phyloP scores from a whole-genome alignment of 2,113 vertebrate species.

The Pleuronectes platessa region DNA sequence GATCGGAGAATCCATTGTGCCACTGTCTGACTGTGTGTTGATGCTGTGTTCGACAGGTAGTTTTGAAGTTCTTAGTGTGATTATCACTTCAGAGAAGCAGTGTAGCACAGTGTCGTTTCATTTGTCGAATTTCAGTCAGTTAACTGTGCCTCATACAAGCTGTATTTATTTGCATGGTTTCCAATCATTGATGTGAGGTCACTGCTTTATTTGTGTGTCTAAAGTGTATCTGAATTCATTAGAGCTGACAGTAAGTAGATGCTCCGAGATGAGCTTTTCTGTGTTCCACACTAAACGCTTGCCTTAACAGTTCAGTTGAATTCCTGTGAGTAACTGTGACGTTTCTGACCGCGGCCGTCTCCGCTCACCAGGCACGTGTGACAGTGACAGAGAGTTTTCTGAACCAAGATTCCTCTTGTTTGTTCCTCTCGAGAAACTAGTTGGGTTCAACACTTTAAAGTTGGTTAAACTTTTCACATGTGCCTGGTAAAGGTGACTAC shows the following conservation, averaged over 20 bases:
- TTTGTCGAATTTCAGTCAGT: constrained; percentile 15
- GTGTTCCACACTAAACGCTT: constrained; percentile 37
- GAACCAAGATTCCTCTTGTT: neutral
- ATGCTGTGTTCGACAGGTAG: constrained; percentile 6
- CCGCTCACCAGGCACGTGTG: neutral
- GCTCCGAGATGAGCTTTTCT: constrained; percentile 72
- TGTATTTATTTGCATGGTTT: constrained; percentile 75
- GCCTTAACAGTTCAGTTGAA: constrained; percentile 56
- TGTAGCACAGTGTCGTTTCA: constrained; percentile 12
- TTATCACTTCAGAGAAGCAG: constrained; percentile 9
- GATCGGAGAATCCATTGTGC: constrained; percentile 8
- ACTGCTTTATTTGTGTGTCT: constrained; percentile 27
- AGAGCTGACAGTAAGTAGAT: constrained; percentile 54
- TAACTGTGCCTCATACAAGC: constrained; percentile 49
- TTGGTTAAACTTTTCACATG: neutral
- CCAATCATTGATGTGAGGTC: constrained; percentile 30
- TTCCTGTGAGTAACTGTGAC: constrained; percentile 41
- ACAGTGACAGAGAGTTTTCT: neutral
- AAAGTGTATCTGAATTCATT: constrained; percentile 36
- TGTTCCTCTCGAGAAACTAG: constrained; percentile 35
- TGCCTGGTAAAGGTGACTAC: constrained; percentile 20
- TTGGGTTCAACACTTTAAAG: neutral
- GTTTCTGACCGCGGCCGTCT: neutral
- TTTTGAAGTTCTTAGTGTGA: constrained; percentile 34
- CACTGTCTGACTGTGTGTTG: constrained; percentile 7